Base-by-base conservation (phyloP, 2,797 vertebrate species). In the Peromyscus nudipes region DNA sequence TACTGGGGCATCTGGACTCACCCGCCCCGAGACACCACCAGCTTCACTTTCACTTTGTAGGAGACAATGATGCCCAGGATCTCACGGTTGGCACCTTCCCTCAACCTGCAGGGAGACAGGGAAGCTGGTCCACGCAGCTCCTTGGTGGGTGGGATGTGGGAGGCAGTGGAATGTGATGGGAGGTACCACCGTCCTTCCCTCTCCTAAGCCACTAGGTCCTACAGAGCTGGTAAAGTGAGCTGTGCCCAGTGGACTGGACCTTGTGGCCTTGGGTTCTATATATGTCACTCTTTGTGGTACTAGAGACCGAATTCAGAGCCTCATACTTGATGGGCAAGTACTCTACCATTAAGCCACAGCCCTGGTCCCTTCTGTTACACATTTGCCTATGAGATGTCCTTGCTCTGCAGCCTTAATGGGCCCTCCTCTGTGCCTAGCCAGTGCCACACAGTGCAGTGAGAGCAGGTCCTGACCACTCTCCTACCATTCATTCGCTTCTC, bases 31-130 rank as follows among this genome's bases (percentile, higher is more conserved):
- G 99, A 99, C 81, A 99, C 99, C 29, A 99, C 99, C 99, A 99
- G 99, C 99, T 99, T 99, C 98, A 99, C 99, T 98, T 99, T 99
- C 95, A 99, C 99, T 97, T 99, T 99, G 98, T 99, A 99, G 1
- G 99, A 99, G 52, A 99, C 99, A 0, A 99, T 99, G 88, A 99
- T 99, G 55, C 99, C 99, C 76, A 99, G 98, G 97, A 99, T 99
- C 98, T 99, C 99, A 95, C 99, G 99, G 97, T 99, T 99, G 98
- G 99, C 99, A 37, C 99, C 99, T 16, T 99, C 99, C 97, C 99
- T 98, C 92, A 99, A 98, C 98, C 99, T 99, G 98, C 23, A 95
- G 55, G 79, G 62, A 0, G 2, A 96, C 46, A 10, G 67, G n/a
- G 69, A 55, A 79, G 77, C n/a, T 1, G 3, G n/a, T 40, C 64